Percentiles rank a stretch among this genome's conserved stretches.
Conservation (phyloP, 2,797 vertebrate genomes). For the Gallirallus australis region DNA sequence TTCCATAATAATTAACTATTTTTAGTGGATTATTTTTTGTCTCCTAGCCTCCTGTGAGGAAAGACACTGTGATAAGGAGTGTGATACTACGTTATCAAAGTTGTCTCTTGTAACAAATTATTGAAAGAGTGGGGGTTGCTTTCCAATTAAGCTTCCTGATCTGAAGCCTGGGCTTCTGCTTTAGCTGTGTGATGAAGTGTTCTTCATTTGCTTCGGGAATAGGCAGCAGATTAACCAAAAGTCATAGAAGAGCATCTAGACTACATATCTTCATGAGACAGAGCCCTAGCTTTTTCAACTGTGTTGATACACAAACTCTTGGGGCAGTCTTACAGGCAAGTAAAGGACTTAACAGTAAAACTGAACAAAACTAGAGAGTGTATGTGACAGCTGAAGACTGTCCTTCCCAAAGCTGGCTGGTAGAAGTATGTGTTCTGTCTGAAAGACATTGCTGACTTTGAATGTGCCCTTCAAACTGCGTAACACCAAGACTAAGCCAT, state of each 20-base stretch:
- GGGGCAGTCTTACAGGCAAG: background rate
- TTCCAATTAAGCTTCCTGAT: background rate
- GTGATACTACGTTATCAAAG: background rate
- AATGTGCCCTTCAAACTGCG: background rate
- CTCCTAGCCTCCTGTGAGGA: background rate
- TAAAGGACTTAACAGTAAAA: background rate
- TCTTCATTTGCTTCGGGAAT: background rate
- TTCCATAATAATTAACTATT: background rate
- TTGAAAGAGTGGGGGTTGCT: background rate
- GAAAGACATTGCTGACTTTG: accelerated
- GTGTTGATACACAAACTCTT: background rate
- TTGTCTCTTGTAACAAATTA: background rate
- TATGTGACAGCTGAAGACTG: background rate
- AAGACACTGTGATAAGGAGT: background rate
- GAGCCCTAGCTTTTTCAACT: background rate
- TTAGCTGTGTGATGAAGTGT: background rate
- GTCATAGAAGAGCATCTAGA: background rate
- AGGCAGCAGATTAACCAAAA: background rate
- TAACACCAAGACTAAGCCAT: accelerated
- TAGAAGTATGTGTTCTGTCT: background rate
- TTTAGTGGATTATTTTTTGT: background rate
- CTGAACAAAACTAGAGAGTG: accelerated
- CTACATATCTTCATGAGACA: background rate
- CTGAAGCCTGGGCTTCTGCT: background rate
- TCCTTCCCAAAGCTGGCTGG: background rate